Conservation (phyloP, 2,888 invertebrate genomes). For the Enchytraeus crypticus region DNA sequence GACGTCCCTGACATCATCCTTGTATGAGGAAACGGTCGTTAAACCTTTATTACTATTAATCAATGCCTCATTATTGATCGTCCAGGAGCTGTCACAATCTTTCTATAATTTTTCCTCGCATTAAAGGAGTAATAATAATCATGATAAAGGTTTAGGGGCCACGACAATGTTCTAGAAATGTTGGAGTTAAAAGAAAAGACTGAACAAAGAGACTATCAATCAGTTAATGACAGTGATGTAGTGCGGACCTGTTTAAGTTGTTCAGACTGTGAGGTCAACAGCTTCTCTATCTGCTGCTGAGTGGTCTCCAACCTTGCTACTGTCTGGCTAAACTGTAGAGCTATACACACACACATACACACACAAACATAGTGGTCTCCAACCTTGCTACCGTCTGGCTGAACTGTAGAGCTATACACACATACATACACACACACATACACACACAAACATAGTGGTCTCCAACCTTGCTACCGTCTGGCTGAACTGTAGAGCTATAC, state of each 20-base stretch:
- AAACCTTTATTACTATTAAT: too few relatives aligned
- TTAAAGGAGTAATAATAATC: too few relatives aligned
- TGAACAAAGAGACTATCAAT: too few relatives aligned
- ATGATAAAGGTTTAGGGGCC: too few relatives aligned
- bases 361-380: neutral
- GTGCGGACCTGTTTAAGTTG: neutral
- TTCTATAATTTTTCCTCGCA: too few relatives aligned
- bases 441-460: neutral
- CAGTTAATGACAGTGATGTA: too few relatives aligned
- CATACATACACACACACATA: too few relatives aligned
- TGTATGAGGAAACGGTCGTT: too few relatives aligned
- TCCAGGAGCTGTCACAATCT: too few relatives aligned
- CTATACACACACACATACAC: neutral
- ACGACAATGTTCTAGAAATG: too few relatives aligned
- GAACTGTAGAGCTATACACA: neutral
- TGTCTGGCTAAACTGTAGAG: neutral
- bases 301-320: neutral
- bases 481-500: neutral
- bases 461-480: neutral
- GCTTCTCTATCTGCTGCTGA: neutral
- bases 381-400: neutral
- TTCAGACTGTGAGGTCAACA: neutral
- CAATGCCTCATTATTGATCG: too few relatives aligned
- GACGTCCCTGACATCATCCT: too few relatives aligned
- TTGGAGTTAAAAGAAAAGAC: neutral